Conservation (phyloP, 1,140 invertebrate species). For the Goniozus legneri region DNA sequence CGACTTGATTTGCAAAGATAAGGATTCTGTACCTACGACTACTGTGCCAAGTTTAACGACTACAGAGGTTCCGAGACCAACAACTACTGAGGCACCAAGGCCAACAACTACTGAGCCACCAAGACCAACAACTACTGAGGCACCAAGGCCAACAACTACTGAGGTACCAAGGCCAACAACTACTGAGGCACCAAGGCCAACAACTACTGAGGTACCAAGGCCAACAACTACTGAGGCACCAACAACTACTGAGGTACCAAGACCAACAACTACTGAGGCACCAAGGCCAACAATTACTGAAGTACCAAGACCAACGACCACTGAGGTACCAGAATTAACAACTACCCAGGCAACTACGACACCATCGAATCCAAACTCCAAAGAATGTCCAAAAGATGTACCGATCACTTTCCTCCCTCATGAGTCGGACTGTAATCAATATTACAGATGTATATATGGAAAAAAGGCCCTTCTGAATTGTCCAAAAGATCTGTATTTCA, state of each 20-base stretch:
- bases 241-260: not conserved
- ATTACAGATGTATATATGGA: slow-evolving; percentile 55
- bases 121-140: too few species aligned
- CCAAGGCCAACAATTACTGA: too few species aligned
- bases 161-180: not conserved
- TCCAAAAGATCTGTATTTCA: slow-evolving; percentile 51
- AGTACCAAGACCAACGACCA: not conserved
- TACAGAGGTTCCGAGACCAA: not conserved
- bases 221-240: not conserved
- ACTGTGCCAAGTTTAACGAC: not conserved
- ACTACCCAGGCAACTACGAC: not conserved
- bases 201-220: not conserved
- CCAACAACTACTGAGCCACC: not conserved
- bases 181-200: not conserved
- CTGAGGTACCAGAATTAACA: not conserved
- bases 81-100: not conserved
- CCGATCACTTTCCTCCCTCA: slow-evolving; percentile 38
- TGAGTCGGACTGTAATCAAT: slow-evolving; percentile 53
- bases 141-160: not conserved
- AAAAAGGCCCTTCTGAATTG: slow-evolving; percentile 46
- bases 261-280: not conserved
- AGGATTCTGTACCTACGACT: not conserved
- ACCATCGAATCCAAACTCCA: too few species aligned
- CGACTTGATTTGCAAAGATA: slow-evolving; percentile 26
- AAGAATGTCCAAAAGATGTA: too few species aligned